Conservation (phyloP, 2,113 vertebrate species). For the Neopipo cinnamomea region DNA sequence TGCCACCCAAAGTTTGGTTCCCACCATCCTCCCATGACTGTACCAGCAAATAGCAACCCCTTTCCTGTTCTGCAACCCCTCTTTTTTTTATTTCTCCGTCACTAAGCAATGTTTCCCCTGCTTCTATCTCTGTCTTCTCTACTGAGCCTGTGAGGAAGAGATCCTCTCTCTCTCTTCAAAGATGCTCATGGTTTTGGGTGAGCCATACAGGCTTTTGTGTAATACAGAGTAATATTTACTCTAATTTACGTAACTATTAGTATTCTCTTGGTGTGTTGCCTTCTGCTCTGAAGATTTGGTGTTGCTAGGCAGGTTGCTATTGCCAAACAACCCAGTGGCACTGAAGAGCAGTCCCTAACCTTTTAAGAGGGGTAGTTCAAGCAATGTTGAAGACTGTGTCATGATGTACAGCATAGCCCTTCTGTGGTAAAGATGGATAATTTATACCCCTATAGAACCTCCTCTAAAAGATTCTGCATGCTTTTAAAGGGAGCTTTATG, state of each 20-base stretch:
- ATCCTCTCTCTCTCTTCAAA: not conserved
- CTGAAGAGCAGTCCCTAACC: not conserved
- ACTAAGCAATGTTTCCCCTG: not conserved
- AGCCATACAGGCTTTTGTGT: not conserved
- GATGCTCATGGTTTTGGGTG: not conserved
- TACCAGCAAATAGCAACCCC: not conserved
- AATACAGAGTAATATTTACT: not conserved
- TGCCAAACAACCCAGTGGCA: not conserved
- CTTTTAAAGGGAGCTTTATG: conserved; percentile 2
- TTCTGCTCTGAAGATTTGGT: not conserved
- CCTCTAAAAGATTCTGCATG: not conserved
- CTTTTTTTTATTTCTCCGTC: not conserved
- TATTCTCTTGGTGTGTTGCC: not conserved
- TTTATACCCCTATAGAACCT: not conserved
- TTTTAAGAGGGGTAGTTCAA: not conserved
- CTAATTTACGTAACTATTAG: not conserved
- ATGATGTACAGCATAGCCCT: not conserved
- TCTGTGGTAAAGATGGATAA: not conserved
- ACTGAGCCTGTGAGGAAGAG: not conserved
- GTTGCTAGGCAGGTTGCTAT: not conserved
- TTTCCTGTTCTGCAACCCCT: not conserved
- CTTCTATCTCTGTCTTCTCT: not conserved
- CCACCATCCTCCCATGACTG: not conserved
- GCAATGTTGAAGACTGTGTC: not conserved
- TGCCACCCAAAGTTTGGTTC: not conserved